A percentile compares a stretch with the other conserved stretches of the same genome.
Evolutionary conservation across 2,797 vertebrate species (phyloP).

Genomic region (Urosaurus nigricauda): DNA sequence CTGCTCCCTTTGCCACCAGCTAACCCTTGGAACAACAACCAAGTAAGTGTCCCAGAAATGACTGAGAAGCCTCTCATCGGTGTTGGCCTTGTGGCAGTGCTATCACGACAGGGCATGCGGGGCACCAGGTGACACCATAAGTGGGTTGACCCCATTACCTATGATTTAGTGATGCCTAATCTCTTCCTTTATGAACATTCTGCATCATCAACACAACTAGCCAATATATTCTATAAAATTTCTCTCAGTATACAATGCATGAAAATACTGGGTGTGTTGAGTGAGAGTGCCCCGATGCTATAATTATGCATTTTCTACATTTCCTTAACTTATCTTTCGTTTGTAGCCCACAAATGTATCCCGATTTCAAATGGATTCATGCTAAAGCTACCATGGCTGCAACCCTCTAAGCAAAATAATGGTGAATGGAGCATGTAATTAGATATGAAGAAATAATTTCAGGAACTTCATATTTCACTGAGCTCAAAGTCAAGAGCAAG

Average conservation of each 20-base stretch:
- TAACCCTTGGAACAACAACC: too few species aligned
- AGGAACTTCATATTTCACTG: constrained; percentile 13
- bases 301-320: not conserved
- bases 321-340: not conserved
- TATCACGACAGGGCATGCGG: too few species aligned
- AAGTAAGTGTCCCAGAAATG: too few species aligned
- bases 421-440: not conserved
- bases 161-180: not conserved
- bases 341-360: constrained; percentile 15
- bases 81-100: too few species aligned
- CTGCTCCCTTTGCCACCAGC: too few species aligned
- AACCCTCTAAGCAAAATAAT: not conserved
- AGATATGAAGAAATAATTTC: constrained; percentile 20
- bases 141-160: too few species aligned
- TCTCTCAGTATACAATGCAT: not conserved
- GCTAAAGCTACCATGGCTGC: constrained; percentile 10
- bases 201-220: not conserved
- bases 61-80: too few species aligned
- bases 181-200: not conserved
- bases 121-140: too few species aligned
- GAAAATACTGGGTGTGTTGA: not conserved
- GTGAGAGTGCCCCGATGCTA: not conserved
- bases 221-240: not conserved
- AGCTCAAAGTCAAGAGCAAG: not conserved
- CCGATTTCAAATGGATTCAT: constrained; percentile 26